phyloP scores from a whole-genome alignment of 1,140 invertebrate genomes.

The Heliconius eleuchia region DNA sequence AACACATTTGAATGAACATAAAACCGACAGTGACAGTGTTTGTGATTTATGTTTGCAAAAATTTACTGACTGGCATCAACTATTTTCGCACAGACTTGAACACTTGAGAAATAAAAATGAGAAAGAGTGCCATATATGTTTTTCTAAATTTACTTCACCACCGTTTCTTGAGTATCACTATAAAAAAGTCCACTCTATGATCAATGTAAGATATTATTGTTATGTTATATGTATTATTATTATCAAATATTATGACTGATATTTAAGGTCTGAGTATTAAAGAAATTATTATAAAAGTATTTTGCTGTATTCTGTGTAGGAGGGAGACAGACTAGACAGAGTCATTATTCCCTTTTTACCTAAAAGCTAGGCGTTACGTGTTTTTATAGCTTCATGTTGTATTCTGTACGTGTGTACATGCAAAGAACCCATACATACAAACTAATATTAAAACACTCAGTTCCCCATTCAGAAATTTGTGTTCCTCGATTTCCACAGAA shows the following conservation, averaged over 20 bases:
- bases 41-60: constrained; percentile 37
- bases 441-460: no score
- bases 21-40: constrained; percentile 39
- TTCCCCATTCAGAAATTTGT: no score
- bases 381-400: no score
- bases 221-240: background rate
- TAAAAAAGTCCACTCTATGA: constrained; percentile 47
- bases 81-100: constrained; percentile 56
- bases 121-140: constrained; percentile 57
- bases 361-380: no score
- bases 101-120: constrained; percentile 46
- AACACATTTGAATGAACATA: constrained; percentile 20
- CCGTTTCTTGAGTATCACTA: constrained; percentile 58
- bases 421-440: no score
- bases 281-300: background rate
- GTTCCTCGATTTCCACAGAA: no score
- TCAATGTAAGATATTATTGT: background rate
- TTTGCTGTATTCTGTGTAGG: no score
- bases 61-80: constrained; percentile 47
- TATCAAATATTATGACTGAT: background rate
- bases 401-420: no score
- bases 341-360: no score
- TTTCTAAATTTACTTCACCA: constrained; percentile 40
- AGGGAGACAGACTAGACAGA: no score
- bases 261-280: background rate